phyloP scores from a whole-genome alignment of 2,888 invertebrate species.

The Mantis religiosa region DNA sequence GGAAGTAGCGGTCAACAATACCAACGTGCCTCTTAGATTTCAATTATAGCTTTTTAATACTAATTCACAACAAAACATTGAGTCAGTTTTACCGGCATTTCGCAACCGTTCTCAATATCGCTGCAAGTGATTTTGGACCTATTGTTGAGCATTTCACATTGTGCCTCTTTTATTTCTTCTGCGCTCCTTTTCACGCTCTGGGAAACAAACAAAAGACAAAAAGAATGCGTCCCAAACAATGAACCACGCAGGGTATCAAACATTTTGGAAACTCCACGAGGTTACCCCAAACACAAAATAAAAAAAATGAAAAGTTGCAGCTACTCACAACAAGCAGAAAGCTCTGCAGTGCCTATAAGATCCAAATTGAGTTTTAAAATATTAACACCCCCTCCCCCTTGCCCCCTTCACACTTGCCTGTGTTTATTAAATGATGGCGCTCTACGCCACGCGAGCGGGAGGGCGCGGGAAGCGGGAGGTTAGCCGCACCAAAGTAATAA shows the following conservation, averaged over 20 bases:
- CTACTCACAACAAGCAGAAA: not conserved
- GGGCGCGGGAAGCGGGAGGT: not conserved
- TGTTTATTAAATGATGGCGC: constrained; percentile 32
- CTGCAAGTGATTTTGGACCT: not conserved
- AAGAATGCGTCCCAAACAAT: not conserved
- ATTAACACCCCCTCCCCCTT: constrained; percentile 20
- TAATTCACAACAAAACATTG: too few relatives aligned
- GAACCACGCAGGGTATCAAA: not conserved
- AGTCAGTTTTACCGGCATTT: too few relatives aligned
- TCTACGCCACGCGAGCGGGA: not conserved
- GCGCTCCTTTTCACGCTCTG: not conserved
- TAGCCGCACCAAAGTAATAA: constrained; percentile 27
- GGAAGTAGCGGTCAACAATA: too few relatives aligned
- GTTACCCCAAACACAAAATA: not conserved
- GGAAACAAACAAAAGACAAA: not conserved
- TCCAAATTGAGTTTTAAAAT: constrained; percentile 31
- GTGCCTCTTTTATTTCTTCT: not conserved
- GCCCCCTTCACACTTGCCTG: constrained; percentile 26
- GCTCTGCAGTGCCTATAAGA: constrained; percentile 24
- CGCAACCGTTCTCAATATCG: too few relatives aligned
- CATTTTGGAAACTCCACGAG: not conserved
- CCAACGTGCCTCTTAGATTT: too few relatives aligned
- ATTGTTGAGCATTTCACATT: not conserved
- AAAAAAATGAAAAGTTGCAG: not conserved
- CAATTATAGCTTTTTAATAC: too few relatives aligned